Conservation (phyloP, 2,888 invertebrate genomes). For the Opisthograptis luteolata region DNA sequence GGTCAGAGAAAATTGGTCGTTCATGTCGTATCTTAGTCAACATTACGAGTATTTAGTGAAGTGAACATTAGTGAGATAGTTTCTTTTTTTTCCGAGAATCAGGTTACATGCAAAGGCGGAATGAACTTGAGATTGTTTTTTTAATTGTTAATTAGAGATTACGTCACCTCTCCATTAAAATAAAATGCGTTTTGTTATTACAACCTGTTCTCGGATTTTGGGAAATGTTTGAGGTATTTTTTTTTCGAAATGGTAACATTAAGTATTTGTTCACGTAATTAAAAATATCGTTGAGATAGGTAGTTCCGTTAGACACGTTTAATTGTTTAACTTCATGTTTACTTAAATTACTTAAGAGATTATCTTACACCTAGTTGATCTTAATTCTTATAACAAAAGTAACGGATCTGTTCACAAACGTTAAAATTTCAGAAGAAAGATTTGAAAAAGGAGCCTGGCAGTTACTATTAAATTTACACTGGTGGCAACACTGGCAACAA, state of each 20-base stretch:
- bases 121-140: slow-evolving; percentile 51
- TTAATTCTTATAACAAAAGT: too few relatives aligned
- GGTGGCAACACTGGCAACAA: too few relatives aligned
- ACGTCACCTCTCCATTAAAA: slow-evolving; percentile 47
- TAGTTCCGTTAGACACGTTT: too few relatives aligned
- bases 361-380: too few relatives aligned
- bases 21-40: slow-evolving; percentile 61
- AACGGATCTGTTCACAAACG: too few relatives aligned
- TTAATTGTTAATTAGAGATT: slow-evolving; percentile 61
- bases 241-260: slow-evolving; percentile 29
- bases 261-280: slow-evolving; percentile 15
- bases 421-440: too few relatives aligned
- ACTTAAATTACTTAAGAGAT: too few relatives aligned
- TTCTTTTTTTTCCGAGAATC: slow-evolving; percentile 53
- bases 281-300: slow-evolving; percentile 6
- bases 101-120: slow-evolving; percentile 61
- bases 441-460: too few relatives aligned
- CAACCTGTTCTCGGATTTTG: slow-evolving; percentile 41
- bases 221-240: slow-evolving; percentile 37
- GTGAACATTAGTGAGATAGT: slow-evolving; percentile 70
- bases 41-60: slow-evolving; percentile 54
- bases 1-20: slow-evolving; percentile 48
- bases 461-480: too few relatives aligned
- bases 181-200: slow-evolving; percentile 57
- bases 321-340: too few relatives aligned